These are phyloP conservation scores for Caiman crocodilus DNA, from an alignment of 2,797 vertebrate genomes.

Conservation along the genomic window DNA sequence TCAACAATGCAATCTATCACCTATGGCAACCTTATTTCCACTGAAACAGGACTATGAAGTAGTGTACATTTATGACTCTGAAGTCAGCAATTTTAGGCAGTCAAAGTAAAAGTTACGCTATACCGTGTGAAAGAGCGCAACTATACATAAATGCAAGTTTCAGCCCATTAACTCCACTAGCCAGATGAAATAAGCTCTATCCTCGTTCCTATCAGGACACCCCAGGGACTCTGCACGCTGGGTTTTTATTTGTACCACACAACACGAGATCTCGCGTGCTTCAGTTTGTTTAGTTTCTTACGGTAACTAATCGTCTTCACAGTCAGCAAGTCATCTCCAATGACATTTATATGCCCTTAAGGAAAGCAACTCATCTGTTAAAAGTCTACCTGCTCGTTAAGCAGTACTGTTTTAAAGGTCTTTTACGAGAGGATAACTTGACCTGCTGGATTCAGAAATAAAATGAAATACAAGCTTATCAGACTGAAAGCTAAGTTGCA, in stretches of 20 bases:
- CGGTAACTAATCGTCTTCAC: conserved; percentile 7
- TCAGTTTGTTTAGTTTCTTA: background rate
- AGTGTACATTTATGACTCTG: background rate
- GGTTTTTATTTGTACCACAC: conserved; percentile 10
- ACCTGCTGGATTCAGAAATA: background rate
- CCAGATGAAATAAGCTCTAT: conserved; percentile 67
- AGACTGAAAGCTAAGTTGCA: background rate
- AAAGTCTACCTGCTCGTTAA: conserved; percentile 20
- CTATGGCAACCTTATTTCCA: background rate
- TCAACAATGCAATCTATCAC: background rate
- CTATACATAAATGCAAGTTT: conserved; percentile 61
- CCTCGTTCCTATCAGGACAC: background rate
- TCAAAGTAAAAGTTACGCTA: conserved; percentile 38
- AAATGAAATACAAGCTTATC: background rate
- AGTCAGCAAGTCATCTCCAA: conserved; percentile 32
- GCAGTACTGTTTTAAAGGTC: conserved; percentile 9
- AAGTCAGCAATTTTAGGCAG: conserved; percentile 14
- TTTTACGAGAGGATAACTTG: background rate
- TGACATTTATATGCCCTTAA: conserved; percentile 17
- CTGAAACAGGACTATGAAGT: background rate
- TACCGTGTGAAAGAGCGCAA: conserved; percentile 57
- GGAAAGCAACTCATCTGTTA: conserved; percentile 18
- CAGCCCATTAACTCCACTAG: conserved; percentile 67
- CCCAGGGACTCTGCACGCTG: conserved; percentile 34
- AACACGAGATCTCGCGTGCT: background rate